phyloP scores from a whole-genome alignment of 2,888 invertebrate genomes.

The Lamproptera curius region DNA sequence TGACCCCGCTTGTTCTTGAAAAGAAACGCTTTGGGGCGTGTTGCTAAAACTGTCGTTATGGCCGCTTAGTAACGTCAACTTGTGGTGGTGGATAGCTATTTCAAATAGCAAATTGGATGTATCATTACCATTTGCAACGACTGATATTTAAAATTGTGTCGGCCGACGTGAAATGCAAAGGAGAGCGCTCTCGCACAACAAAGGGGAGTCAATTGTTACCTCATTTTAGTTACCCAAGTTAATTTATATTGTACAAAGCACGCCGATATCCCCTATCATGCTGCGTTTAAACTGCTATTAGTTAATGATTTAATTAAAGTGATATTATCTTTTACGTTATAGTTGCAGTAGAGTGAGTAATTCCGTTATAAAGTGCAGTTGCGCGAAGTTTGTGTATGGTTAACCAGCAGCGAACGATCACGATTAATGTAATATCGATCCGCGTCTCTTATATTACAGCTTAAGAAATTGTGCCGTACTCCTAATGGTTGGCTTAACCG shows the following conservation, averaged over 20 bases:
- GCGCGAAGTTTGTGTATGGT: no score
- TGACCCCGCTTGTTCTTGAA: slow-evolving; percentile 16
- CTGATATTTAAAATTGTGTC: slow-evolving; percentile 50
- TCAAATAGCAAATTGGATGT: slow-evolving; percentile 48
- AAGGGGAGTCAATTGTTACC: slow-evolving; percentile 63
- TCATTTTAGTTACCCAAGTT: slow-evolving; percentile 29
- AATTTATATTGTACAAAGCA: slow-evolving; percentile 37
- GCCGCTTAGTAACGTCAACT: slow-evolving; percentile 59
- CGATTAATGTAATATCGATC: slow-evolving; percentile 9
- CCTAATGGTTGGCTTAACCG: neutral
- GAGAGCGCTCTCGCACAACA: slow-evolving; percentile 68
- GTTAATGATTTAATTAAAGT: slow-evolving; percentile 49
- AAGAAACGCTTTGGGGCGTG: slow-evolving; percentile 41
- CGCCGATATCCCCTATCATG: slow-evolving; percentile 49
- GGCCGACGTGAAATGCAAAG: slow-evolving; percentile 73
- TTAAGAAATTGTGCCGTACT: neutral
- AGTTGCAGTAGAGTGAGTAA: no score
- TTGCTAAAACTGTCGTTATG: slow-evolving; percentile 52
- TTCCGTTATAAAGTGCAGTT: no score
- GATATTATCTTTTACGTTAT: slow-evolving; percentile 45
- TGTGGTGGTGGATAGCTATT: slow-evolving; percentile 50
- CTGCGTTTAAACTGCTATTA: slow-evolving; percentile 42
- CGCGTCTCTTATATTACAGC: neutral
- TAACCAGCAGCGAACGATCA: no score
- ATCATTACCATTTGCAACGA: slow-evolving; percentile 43